Evolutionary conservation across 2,113 vertebrate genomes (phyloP).

Genomic region (Petromus typicus): DNA sequence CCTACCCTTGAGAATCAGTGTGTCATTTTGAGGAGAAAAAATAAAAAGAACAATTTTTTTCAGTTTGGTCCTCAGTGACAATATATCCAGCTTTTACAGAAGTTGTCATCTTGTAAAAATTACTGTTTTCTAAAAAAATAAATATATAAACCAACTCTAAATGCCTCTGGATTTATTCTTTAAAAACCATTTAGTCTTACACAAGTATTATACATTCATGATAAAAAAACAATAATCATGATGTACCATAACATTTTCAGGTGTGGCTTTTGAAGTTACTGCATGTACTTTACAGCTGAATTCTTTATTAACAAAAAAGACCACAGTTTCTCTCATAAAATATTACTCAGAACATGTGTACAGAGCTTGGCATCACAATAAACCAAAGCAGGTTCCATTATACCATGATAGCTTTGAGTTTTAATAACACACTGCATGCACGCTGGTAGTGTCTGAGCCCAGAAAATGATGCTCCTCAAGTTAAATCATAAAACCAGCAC

Average conservation of each 20-base stretch:
- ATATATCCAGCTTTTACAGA: neutral
- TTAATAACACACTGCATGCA: conserved; percentile 4
- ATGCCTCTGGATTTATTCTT: neutral
- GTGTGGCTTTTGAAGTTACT: neutral
- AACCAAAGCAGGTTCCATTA: neutral
- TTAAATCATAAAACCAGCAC: neutral
- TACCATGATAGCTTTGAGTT: neutral
- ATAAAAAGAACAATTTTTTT: neutral
- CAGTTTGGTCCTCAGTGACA: neutral
- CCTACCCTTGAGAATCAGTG: neutral
- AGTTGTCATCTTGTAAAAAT: neutral
- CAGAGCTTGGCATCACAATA: neutral
- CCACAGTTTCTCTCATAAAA: neutral
- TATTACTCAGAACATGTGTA: neutral
- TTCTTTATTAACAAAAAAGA: conserved; percentile 27
- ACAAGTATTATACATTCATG: neutral
- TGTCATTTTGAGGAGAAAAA: neutral
- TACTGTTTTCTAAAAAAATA: neutral
- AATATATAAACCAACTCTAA: neutral
- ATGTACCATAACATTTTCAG: neutral
- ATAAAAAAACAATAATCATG: neutral
- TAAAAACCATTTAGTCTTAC: neutral
- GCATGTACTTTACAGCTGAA: neutral
- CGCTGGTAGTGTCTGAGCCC: neutral
- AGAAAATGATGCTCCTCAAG: neutral